Conservation (phyloP, 2,797 vertebrate genomes). For the Macropodus opercularis region DNA sequence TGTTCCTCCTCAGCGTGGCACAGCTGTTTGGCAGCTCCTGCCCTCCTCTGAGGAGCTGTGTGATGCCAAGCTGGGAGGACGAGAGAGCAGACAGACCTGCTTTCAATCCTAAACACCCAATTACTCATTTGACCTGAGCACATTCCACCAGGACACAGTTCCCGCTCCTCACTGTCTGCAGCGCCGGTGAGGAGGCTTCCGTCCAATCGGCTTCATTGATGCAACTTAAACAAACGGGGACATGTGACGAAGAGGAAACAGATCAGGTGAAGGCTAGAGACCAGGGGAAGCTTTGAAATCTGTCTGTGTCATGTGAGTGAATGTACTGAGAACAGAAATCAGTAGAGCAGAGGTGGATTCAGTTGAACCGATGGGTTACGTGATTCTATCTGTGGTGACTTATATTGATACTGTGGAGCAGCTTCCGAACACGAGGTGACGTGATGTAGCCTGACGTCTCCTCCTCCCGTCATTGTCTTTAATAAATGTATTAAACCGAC, state of each 20-base stretch:
- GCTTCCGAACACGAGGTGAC: no score
- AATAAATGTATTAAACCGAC: background rate
- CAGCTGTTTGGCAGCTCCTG: constrained; percentile 27
- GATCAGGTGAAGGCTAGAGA: background rate
- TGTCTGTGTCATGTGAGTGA: background rate
- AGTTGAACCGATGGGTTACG: background rate
- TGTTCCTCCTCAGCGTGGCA: constrained; percentile 11
- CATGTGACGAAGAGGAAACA: background rate
- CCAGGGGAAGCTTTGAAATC: background rate
- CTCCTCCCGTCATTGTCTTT: background rate
- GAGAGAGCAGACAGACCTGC: constrained; percentile 14
- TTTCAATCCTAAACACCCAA: constrained; percentile 9
- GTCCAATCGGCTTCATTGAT: background rate
- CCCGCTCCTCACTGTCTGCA: background rate
- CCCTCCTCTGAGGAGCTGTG: background rate
- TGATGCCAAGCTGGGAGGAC: constrained; percentile 12
- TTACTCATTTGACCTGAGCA: constrained; percentile 20
- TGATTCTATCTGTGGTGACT: background rate
- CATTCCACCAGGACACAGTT: constrained; percentile 6
- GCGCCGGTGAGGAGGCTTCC: background rate
- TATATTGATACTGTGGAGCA: no score
- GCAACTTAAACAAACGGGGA: background rate
- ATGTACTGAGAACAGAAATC: background rate
- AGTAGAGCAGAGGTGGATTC: background rate
- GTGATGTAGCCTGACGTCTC: no score